Percentiles rank a stretch among this genome's conserved stretches.
phyloP scores from a whole-genome alignment of 2,888 invertebrate species.

The Cataglyphis livida region DNA sequence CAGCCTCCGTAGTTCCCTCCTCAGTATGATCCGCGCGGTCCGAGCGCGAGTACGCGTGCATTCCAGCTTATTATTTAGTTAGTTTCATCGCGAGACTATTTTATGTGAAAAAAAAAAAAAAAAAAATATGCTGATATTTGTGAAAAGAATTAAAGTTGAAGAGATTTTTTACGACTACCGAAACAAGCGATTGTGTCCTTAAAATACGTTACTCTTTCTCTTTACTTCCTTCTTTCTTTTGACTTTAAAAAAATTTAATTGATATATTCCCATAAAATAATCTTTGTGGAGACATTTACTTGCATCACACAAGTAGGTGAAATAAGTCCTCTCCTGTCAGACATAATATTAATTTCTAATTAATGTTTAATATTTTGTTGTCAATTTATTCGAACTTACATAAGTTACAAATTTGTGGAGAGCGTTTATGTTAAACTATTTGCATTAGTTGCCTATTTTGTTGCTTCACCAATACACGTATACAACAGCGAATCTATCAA shows the following conservation, averaged over 20 bases:
- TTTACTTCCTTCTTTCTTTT: background rate
- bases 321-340: background rate
- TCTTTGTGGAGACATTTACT: background rate
- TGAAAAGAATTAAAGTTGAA: background rate
- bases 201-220: background rate
- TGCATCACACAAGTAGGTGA: background rate
- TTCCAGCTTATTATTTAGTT: background rate
- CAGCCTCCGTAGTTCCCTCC: slow-evolving; percentile 44
- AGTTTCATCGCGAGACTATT: slow-evolving; percentile 2
- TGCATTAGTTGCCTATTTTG: background rate
- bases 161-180: background rate
- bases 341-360: background rate
- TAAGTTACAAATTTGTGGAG: background rate
- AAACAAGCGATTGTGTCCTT: background rate
- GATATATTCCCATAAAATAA: background rate
- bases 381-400: background rate
- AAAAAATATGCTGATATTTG: background rate
- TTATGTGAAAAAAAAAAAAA: background rate
- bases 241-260: background rate
- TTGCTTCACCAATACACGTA: background rate
- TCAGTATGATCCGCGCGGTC: slow-evolving; percentile 50
- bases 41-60: slow-evolving; percentile 41
- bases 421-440: slow-evolving; percentile 7
- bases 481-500: background rate
- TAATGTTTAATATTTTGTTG: background rate